Conservation (phyloP, 2,888 invertebrate genomes). For the Phania funesta region DNA sequence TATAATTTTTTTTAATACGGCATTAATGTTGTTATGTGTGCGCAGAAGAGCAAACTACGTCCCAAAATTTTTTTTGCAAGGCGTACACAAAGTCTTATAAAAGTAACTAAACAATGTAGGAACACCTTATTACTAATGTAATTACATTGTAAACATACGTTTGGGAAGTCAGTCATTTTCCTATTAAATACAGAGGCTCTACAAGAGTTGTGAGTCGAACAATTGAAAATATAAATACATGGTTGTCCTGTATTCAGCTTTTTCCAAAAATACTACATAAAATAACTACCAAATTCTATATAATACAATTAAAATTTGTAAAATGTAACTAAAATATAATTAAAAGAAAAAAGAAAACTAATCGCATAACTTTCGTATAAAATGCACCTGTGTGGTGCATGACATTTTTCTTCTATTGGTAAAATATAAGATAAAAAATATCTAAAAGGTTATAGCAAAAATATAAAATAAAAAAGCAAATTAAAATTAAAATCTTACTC, state of each 20-base stretch:
- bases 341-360: neutral
- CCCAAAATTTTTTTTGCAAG: too few relatives aligned
- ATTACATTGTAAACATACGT: too few relatives aligned
- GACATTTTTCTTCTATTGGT: conserved; percentile 29
- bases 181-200: too few relatives aligned
- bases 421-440: conserved; percentile 5
- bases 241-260: conserved; percentile 24
- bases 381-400: conserved; percentile 14
- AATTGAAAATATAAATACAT: conserved; percentile 12
- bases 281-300: conserved; percentile 25
- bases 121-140: too few relatives aligned
- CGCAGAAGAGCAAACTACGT: too few relatives aligned
- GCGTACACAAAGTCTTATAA: too few relatives aligned
- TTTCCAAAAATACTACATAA: too few relatives aligned
- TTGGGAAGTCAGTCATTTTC: too few relatives aligned
- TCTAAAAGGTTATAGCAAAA: neutral
- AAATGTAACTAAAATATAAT: conserved; percentile 39
- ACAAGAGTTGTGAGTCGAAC: too few relatives aligned
- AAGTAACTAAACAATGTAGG: too few relatives aligned
- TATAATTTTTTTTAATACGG: too few relatives aligned
- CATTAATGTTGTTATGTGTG: too few relatives aligned
- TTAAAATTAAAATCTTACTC: conserved; percentile 61
- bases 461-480: conserved; percentile 23
- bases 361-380: conserved; percentile 24
- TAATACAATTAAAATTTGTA: conserved; percentile 37